Evolutionary conservation across 1,140 invertebrate species (phyloP).

Genomic region (Lamellibrachia luymesi): DNA sequence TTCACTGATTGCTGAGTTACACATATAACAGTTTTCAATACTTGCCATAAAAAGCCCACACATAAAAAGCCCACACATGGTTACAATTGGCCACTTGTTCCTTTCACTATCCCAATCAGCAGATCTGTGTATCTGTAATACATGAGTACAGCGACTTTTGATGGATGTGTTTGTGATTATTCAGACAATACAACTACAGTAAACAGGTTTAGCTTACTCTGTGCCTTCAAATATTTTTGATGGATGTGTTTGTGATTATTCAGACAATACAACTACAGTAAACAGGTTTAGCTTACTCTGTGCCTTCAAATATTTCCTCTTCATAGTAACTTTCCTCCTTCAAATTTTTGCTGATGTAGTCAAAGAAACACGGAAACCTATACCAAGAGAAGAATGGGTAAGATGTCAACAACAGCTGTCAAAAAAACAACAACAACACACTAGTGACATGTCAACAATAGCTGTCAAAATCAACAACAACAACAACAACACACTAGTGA

Average conservation of each 20-base stretch:
- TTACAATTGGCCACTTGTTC: too few species aligned
- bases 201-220: too few species aligned
- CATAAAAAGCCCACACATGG: too few species aligned
- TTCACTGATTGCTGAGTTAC: too few species aligned
- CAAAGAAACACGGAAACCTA: conserved; percentile 74
- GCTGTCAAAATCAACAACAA: too few species aligned
- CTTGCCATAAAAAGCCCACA: too few species aligned
- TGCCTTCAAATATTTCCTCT: conserved; percentile 42
- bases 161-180: neutral
- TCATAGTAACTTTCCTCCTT: conserved; percentile 43
- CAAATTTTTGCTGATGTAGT: conserved; percentile 53
- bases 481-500: neutral
- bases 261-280: neutral
- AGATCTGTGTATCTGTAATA: neutral
- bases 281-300: conserved; percentile 34
- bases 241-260: neutral
- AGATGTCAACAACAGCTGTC: neutral
- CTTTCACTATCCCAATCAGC: too few species aligned
- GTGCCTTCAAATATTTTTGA: too few species aligned
- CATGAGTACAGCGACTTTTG: too few species aligned
- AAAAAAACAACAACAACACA: neutral
- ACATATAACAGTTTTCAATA: too few species aligned
- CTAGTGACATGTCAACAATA: neutral
- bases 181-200: too few species aligned
- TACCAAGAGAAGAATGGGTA: neutral